A percentile compares a stretch with the other conserved stretches of the same genome.
Evolutionary conservation across 2,113 vertebrate genomes (phyloP).

Genomic region (Pangasianodon hypophthalmus): DNA sequence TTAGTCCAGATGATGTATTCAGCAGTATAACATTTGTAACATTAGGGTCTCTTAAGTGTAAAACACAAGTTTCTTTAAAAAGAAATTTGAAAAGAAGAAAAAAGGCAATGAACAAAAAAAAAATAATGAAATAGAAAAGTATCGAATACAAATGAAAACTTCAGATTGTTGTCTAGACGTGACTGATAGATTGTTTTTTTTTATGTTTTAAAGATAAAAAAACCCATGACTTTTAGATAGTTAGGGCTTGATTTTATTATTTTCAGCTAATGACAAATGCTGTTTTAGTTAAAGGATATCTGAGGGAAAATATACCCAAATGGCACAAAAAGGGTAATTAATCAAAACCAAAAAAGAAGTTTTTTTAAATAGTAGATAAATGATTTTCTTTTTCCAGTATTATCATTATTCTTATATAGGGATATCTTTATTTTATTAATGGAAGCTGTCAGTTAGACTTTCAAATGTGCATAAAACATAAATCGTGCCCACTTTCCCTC

Average conservation of each 20-base stretch:
- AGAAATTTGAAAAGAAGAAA: background rate
- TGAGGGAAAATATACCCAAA: background rate
- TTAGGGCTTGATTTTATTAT: background rate
- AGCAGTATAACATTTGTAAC: background rate
- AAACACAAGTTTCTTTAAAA: background rate
- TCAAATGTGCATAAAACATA: background rate
- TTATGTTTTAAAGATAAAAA: no score
- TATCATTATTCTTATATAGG: background rate
- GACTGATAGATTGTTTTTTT: no score
- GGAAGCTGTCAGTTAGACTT: background rate
- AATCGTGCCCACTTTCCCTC: background rate
- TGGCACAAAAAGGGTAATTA: background rate
- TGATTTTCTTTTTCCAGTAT: background rate
- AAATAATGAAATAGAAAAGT: background rate
- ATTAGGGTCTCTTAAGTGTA: background rate
- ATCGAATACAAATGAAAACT: background rate
- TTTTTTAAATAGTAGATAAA: background rate
- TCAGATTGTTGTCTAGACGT: no score
- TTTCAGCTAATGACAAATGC: background rate
- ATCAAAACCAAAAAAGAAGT: background rate
- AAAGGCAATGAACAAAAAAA: background rate
- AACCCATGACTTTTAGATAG: background rate
- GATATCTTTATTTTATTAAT: background rate
- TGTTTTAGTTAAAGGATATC: background rate
- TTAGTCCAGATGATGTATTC: background rate